Conservation (phyloP, 2,113 vertebrate species). For the Esox niger region DNA sequence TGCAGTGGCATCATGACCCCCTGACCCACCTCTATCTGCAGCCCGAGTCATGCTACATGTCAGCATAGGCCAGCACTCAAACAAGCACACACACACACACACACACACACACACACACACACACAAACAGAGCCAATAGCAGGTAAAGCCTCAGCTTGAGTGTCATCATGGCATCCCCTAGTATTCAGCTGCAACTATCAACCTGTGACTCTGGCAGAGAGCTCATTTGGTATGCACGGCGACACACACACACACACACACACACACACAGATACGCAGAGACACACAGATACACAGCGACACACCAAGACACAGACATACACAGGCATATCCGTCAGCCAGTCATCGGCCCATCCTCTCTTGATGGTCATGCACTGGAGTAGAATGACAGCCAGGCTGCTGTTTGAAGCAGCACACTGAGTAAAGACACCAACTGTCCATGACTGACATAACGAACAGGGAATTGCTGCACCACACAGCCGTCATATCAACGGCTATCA, state of each 20-base stretch:
- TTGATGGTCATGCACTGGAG: background rate
- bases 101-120: background rate
- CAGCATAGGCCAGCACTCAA: too few relatives aligned
- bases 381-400: conserved; percentile 7
- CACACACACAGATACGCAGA: background rate
- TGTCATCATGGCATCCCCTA: background rate
- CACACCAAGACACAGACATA: background rate
- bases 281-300: background rate
- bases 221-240: background rate
- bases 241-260: conserved; percentile 14
- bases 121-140: background rate
- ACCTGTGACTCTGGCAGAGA: background rate
- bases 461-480: conserved; percentile 4
- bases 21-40: too few relatives aligned
- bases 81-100: background rate
- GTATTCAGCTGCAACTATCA: conserved; percentile 7
- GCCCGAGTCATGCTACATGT: too few relatives aligned
- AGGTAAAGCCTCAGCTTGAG: background rate
- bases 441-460: conserved; percentile 5
- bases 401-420: conserved; percentile 15
- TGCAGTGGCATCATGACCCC: too few relatives aligned
- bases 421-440: conserved; percentile 26
- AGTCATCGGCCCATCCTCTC: background rate
- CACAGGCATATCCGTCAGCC: background rate
- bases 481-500: conserved; percentile 1